phyloP scores from a whole-genome alignment of 2,797 vertebrate species.

The Nannoperca obscura region DNA sequence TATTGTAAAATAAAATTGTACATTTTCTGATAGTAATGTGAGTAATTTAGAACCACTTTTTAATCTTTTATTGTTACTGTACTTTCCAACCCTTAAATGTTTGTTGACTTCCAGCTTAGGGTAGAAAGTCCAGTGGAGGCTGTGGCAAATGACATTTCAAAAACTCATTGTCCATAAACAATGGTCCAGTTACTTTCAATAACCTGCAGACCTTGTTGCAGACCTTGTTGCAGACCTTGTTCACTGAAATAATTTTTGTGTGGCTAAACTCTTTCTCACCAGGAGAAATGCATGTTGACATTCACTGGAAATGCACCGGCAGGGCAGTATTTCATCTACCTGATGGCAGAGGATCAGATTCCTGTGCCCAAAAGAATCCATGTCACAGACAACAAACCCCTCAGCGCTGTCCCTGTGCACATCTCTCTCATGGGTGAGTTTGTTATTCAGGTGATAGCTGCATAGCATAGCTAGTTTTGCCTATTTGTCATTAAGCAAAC shows the following conservation, averaged over 20 bases:
- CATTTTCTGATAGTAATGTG: background rate
- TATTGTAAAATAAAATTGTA: too few relatives aligned
- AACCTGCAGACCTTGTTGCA: too few relatives aligned
- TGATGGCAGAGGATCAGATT: constrained; percentile 81
- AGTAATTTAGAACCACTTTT: background rate
- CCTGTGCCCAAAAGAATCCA: constrained; percentile 21
- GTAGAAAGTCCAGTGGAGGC: background rate
- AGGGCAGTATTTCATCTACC: constrained; percentile 77
- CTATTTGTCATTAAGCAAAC: background rate
- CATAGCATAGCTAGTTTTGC: background rate
- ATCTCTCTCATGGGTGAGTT: constrained; percentile 81
- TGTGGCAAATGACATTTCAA: too few relatives aligned
- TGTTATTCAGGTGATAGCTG: background rate
- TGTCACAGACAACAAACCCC: background rate
- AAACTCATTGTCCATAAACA: background rate
- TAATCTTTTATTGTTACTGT: background rate
- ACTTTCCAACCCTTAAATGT: background rate
- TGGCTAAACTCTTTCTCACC: constrained; percentile 5
- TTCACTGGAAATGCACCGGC: constrained; percentile 71
- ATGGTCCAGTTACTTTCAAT: background rate
- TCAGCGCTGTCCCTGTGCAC: constrained; percentile 79
- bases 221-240: background rate
- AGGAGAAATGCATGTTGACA: constrained; percentile 73
- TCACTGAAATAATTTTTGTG: background rate
- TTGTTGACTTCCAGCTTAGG: background rate